Conservation (phyloP, 2,113 vertebrate genomes). For the Diadophis punctatus region DNA sequence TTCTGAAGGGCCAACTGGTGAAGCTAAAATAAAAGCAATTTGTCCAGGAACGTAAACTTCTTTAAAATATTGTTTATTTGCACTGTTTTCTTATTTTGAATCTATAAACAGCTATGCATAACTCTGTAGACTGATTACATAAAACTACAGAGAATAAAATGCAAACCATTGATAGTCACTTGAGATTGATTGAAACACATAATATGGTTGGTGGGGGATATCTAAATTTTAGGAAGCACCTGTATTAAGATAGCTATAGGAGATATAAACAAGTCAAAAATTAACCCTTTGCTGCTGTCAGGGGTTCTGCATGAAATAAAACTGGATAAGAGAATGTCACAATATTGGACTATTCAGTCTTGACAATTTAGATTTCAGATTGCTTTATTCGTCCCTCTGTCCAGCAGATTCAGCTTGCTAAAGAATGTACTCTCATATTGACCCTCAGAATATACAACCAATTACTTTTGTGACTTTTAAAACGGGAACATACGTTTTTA, state of each 20-base stretch:
- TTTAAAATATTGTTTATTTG: background rate
- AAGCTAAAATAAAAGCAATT: background rate
- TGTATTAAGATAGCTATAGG: background rate
- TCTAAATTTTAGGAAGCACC: background rate
- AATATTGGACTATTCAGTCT: background rate
- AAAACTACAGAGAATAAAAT: background rate
- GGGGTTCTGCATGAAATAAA: background rate
- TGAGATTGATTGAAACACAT: background rate
- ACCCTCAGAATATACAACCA: background rate
- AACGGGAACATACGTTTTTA: background rate
- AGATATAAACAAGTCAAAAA: background rate
- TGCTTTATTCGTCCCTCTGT: background rate
- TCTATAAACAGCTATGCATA: background rate
- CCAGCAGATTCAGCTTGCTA: background rate
- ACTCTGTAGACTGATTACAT: background rate
- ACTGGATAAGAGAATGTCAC: background rate
- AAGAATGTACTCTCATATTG: background rate
- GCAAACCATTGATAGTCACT: background rate
- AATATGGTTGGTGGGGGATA: background rate
- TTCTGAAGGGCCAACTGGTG: background rate
- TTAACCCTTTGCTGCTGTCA: background rate
- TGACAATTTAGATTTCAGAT: background rate
- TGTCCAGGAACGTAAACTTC: background rate
- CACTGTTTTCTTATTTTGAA: background rate
- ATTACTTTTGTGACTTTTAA: background rate